These are phyloP conservation scores for Lypha dubia DNA, from an alignment of 2,888 invertebrate species.

Conservation along the genomic window DNA sequence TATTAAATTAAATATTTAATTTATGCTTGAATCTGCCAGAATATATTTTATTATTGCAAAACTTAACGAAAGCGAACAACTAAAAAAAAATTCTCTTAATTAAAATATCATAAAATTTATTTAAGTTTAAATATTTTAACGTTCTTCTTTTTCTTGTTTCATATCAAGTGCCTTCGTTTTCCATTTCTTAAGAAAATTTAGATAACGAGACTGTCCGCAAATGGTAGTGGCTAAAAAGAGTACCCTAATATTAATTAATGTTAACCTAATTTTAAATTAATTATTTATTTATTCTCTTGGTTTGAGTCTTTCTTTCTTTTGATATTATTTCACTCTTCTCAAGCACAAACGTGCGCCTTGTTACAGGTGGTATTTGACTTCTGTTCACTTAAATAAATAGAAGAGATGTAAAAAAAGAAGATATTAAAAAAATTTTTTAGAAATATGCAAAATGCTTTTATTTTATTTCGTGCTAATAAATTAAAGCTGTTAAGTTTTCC, in stretches of 20 bases:
- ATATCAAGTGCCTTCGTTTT: neutral
- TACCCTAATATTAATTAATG: conserved; percentile 66
- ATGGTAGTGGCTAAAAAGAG: conserved; percentile 7
- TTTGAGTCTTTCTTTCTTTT: neutral
- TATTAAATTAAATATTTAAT: conserved; percentile 62
- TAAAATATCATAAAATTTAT: conserved; percentile 51
- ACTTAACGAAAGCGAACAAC: neutral
- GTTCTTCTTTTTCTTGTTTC: neutral
- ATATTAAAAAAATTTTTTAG: neutral
- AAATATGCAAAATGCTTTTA: conserved; percentile 31
- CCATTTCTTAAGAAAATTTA: neutral
- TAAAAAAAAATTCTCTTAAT: neutral
- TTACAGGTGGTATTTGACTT: conserved; percentile 2
- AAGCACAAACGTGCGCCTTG: neutral
- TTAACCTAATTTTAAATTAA: conserved; percentile 64
- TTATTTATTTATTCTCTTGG: conserved; percentile 39
- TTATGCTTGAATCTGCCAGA: conserved; percentile 42
- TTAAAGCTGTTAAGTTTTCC: conserved; percentile 12
- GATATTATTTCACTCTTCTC: neutral
- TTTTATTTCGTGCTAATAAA: conserved; percentile 16
- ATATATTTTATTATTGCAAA: conserved; percentile 20
- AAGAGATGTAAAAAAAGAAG: conserved; percentile 3
- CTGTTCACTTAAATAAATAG: conserved; percentile 11
- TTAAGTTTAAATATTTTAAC: neutral
- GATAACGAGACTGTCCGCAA: conserved; percentile 3